Evolutionary conservation across 2,888 invertebrate genomes (phyloP).

Genomic region (Catocala sponsa): DNA sequence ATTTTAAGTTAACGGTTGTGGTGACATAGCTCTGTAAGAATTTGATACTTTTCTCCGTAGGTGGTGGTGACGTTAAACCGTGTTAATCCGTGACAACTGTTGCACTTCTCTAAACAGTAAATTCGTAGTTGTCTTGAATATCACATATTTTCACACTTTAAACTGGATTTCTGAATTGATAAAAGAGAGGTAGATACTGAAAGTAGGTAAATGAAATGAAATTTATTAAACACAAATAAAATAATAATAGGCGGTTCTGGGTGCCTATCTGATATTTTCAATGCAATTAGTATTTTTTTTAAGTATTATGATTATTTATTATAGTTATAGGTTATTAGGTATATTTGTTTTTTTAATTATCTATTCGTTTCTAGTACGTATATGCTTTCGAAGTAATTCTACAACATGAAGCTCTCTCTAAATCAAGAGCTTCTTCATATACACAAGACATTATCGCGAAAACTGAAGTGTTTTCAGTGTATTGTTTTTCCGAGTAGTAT

Average conservation of each 20-base stretch:
- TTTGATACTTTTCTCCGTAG: conserved; percentile 67
- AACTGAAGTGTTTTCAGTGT: neutral
- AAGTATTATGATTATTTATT: neutral
- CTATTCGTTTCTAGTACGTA: neutral
- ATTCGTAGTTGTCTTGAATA: neutral
- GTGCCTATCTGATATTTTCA: neutral
- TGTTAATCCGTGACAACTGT: conserved; percentile 42
- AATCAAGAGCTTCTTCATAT: neutral
- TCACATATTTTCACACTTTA: neutral
- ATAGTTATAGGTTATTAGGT: no score
- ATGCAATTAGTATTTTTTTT: neutral
- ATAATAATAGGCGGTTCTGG: neutral
- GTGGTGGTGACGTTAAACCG: conserved; percentile 66
- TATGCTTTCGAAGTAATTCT: neutral
- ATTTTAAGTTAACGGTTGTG: conserved; percentile 68
- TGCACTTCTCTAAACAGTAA: conserved; percentile 25
- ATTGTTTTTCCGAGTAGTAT: neutral
- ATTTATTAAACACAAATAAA: no score
- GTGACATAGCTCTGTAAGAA: conserved; percentile 72
- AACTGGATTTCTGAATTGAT: neutral
- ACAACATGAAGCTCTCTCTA: neutral
- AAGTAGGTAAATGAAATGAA: neutral
- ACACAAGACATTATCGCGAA: neutral
- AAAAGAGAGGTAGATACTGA: neutral
- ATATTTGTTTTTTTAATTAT: no score